Evolutionary conservation across 2,113 vertebrate species (phyloP).

Genomic region (Eulemur rufifrons): DNA sequence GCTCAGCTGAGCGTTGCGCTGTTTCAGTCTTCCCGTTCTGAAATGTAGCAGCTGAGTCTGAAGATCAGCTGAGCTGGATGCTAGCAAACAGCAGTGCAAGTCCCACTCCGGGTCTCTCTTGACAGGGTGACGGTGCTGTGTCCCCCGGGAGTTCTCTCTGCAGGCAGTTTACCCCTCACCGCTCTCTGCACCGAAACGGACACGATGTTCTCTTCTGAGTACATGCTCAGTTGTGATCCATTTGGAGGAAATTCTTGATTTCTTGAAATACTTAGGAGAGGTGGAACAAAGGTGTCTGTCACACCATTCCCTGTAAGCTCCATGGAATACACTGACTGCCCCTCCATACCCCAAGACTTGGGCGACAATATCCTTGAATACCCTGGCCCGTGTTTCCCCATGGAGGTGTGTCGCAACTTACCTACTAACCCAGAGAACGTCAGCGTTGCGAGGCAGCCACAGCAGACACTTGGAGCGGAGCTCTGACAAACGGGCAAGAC

Average conservation of each 20-base stretch:
- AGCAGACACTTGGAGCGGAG: accelerated
- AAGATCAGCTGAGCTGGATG: background rate
- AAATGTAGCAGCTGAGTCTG: background rate
- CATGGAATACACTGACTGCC: background rate
- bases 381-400: background rate
- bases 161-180: background rate
- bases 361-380: background rate
- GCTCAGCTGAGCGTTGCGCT: background rate
- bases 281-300: background rate
- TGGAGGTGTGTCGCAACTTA: accelerated
- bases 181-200: background rate
- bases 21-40: background rate
- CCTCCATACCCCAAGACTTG: background rate
- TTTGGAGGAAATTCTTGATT: background rate
- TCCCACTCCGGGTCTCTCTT: no score
- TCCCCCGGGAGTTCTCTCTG: accelerated
- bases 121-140: accelerated
- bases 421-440: background rate
- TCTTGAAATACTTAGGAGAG: background rate
- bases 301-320: background rate
- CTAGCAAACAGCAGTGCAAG: accelerated
- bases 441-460: accelerated
- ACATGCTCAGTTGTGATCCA: background rate
- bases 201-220: background rate
- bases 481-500: background rate